Conservation (phyloP, 2,888 invertebrate genomes). For the Epistrophe eligans region DNA sequence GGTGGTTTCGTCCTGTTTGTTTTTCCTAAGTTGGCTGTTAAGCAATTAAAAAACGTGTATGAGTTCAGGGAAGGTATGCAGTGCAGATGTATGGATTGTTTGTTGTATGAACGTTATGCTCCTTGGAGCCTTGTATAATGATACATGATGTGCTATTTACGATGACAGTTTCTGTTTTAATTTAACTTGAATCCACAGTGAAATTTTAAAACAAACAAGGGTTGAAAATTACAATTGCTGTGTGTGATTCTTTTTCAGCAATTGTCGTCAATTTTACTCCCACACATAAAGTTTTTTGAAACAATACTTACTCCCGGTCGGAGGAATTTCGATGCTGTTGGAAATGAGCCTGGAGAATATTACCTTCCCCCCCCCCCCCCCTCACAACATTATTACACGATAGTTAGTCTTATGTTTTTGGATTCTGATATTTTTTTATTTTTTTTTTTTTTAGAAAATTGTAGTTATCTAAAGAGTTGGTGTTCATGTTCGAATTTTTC, state of each 20-base stretch:
- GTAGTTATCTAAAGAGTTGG: slow-evolving; percentile 48
- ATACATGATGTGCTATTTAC: slow-evolving; percentile 83
- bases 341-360: neutral
- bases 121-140: slow-evolving; percentile 78
- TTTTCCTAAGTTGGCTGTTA: slow-evolving; percentile 81
- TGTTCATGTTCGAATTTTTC: slow-evolving; percentile 38
- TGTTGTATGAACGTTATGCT: slow-evolving; percentile 45
- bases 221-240: slow-evolving; percentile 44
- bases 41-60: slow-evolving; percentile 82
- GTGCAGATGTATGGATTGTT: neutral
- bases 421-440: neutral
- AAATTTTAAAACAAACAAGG: slow-evolving; percentile 47
- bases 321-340: slow-evolving; percentile 5
- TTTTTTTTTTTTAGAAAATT: neutral
- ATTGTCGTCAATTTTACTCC: slow-evolving; percentile 72
- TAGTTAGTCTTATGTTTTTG: slow-evolving; percentile 34
- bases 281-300: slow-evolving; percentile 77
- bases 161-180: slow-evolving; percentile 81
- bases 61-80: slow-evolving; percentile 7
- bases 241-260: slow-evolving; percentile 44
- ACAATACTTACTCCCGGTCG: neutral
- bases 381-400: slow-evolving; percentile 50
- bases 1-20: slow-evolving; percentile 80
- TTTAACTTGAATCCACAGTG: slow-evolving; percentile 73
- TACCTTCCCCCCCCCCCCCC: no score